Conservation (phyloP, 1,140 invertebrate genomes). For the Acyrthosiphon pisum region DNA sequence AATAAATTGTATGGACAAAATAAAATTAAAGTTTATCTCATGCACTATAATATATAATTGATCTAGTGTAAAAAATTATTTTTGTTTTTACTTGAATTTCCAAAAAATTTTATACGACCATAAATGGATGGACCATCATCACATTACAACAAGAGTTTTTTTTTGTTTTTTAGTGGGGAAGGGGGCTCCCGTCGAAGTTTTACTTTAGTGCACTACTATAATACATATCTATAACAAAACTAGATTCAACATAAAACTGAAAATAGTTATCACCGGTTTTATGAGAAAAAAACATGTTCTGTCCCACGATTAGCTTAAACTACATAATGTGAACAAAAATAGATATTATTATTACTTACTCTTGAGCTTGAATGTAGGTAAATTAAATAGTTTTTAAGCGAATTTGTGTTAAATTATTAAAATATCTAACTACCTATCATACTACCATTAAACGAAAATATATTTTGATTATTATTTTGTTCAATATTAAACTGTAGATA, state of each 20-base stretch:
- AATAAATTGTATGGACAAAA: background rate
- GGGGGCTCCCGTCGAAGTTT: too few species aligned
- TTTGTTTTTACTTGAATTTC: background rate
- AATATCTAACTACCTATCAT: background rate
- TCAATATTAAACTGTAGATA: background rate
- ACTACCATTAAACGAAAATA: background rate
- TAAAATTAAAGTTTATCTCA: too few species aligned
- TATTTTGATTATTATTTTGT: background rate
- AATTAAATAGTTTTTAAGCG: background rate
- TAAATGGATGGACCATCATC: background rate
- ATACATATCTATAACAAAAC: background rate
- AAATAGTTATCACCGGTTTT: background rate
- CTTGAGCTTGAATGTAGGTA: background rate
- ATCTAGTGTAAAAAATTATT: background rate
- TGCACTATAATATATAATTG: background rate
- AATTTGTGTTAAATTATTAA: background rate
- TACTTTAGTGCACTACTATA: background rate
- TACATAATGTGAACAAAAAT: background rate
- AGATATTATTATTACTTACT: background rate
- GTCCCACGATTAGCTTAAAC: background rate
- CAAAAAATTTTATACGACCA: background rate
- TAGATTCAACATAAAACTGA: background rate
- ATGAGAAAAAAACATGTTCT: background rate
- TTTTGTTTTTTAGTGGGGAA: too few species aligned
- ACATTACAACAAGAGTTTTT: too few species aligned